Percentiles rank a stretch among this genome's conserved stretches.
Conservation (phyloP, 2,888 invertebrate genomes). For the Zonitis immaculata region DNA sequence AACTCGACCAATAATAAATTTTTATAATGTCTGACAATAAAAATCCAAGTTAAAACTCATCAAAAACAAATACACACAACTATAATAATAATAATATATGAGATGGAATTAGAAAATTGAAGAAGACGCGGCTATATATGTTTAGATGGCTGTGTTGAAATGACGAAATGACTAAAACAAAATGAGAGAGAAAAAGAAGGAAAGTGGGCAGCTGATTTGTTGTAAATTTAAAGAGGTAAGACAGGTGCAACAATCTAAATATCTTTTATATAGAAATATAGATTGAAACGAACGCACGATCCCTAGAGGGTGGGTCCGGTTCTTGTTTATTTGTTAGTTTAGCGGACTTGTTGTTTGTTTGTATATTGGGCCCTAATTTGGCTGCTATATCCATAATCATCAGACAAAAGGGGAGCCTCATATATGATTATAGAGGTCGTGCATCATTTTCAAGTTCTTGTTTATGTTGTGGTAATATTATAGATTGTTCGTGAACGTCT, state of each 20-base stretch:
- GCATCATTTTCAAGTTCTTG: constrained; percentile 18
- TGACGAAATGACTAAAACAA: too few relatives aligned
- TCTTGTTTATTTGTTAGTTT: constrained; percentile 36
- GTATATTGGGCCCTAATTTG: constrained; percentile 39
- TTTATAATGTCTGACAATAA: constrained; percentile 18
- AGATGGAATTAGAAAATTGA: constrained; percentile 19
- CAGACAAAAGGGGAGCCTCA: constrained; percentile 25
- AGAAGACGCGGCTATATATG: too few relatives aligned
- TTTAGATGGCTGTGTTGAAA: too few relatives aligned
- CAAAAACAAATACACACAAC: constrained; percentile 8
- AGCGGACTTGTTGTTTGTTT: constrained; percentile 41
- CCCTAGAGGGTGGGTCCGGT: constrained; percentile 29
- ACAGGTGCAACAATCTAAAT: constrained; percentile 35
- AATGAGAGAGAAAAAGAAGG: too few relatives aligned
- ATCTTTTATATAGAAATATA: constrained; percentile 17
- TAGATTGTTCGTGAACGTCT: constrained; percentile 8
- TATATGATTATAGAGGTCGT: constrained; percentile 41
- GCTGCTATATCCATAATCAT: constrained; percentile 36
- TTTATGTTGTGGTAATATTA: constrained; percentile 4
- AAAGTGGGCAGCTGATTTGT: constrained; percentile 41
- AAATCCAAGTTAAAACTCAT: constrained; percentile 11
- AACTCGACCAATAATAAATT: too few relatives aligned
- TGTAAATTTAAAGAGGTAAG: constrained; percentile 34
- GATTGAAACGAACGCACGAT: constrained; percentile 7
- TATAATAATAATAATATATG: neutral